phyloP scores from a whole-genome alignment of 2,113 vertebrate genomes.

The Oncorhynchus tshawytscha region DNA sequence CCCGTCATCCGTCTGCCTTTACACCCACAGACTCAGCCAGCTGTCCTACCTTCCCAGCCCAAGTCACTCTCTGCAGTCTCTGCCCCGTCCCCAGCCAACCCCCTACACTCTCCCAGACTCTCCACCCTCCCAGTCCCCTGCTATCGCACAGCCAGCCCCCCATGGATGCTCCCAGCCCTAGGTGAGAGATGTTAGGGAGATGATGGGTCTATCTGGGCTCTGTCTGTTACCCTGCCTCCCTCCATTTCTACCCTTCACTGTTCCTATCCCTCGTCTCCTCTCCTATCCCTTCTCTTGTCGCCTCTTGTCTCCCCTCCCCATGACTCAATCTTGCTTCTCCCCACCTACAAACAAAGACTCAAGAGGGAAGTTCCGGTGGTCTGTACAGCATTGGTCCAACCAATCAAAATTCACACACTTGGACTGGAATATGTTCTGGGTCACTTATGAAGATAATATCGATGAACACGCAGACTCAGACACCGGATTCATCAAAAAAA shows the following conservation, averaged over 20 bases:
- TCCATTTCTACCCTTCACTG: constrained; percentile 51
- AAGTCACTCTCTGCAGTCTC: no score
- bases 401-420: no score
- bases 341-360: no score
- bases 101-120: constrained; percentile 28
- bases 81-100: constrained; percentile 9
- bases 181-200: constrained; percentile 57
- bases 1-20: not conserved
- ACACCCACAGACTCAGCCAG: not conserved
- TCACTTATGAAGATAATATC: no score
- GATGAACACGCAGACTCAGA: no score
- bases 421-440: no score
- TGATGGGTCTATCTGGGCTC: constrained; percentile 68
- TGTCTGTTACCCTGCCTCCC: constrained; percentile 59
- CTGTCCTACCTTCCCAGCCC: not conserved
- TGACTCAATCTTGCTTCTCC: no score
- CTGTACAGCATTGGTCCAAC: no score
- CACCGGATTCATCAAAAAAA: no score
- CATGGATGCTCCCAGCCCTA: constrained; percentile 4
- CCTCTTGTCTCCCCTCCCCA: no score
- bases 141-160: constrained; percentile 16
- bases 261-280: not conserved
- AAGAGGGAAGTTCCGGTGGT: no score
- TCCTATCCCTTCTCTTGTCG: constrained; percentile 4
- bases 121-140: not conserved